These are phyloP conservation scores for Poecilia gillii DNA, from an alignment of 2,797 vertebrate species.

Conservation along the genomic window DNA sequence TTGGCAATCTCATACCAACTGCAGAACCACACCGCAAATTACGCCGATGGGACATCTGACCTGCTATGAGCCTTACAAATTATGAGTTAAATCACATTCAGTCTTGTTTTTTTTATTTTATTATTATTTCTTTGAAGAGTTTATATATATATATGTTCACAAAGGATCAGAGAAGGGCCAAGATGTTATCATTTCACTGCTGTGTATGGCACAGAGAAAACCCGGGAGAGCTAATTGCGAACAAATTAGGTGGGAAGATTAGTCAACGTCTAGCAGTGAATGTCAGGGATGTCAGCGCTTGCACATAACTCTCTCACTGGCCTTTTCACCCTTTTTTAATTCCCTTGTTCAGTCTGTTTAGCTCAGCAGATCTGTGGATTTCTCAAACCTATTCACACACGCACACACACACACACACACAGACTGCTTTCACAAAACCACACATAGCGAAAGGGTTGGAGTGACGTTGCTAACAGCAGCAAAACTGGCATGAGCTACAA, in stretches of 20 bases:
- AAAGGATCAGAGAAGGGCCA: background rate
- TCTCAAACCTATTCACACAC: background rate
- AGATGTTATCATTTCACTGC: slow-evolving; percentile 13
- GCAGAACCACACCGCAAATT: slow-evolving; percentile 40
- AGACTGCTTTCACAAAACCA: slow-evolving; percentile 2
- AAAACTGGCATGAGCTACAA: slow-evolving; percentile 38
- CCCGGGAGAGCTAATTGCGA: slow-evolving; percentile 1
- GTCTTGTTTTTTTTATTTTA: slow-evolving; percentile 19
- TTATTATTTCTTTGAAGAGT: slow-evolving; percentile 21
- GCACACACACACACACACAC: background rate
- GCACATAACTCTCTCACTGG: background rate
- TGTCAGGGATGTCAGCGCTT: background rate
- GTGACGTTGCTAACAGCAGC: slow-evolving; percentile 40
- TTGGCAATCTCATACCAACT: slow-evolving; percentile 61
- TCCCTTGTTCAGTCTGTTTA: slow-evolving; percentile 32
- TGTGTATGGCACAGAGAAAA: slow-evolving; percentile 3
- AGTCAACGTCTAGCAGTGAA: slow-evolving; percentile 5
- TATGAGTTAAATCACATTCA: slow-evolving; percentile 54
- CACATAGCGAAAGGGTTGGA: slow-evolving; percentile 15
- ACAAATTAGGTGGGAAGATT: slow-evolving; percentile 15
- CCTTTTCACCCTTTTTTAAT: slow-evolving; percentile 27
- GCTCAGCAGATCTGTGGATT: slow-evolving; percentile 46
- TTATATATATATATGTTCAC: slow-evolving; percentile 8
- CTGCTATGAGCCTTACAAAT: slow-evolving; percentile 52
- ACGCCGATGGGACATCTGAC: slow-evolving; percentile 56